Percentiles rank a stretch among this genome's conserved stretches.
Evolutionary conservation across 2,888 invertebrate genomes (phyloP).

Genomic region (Pristionchus japonicus): DNA sequence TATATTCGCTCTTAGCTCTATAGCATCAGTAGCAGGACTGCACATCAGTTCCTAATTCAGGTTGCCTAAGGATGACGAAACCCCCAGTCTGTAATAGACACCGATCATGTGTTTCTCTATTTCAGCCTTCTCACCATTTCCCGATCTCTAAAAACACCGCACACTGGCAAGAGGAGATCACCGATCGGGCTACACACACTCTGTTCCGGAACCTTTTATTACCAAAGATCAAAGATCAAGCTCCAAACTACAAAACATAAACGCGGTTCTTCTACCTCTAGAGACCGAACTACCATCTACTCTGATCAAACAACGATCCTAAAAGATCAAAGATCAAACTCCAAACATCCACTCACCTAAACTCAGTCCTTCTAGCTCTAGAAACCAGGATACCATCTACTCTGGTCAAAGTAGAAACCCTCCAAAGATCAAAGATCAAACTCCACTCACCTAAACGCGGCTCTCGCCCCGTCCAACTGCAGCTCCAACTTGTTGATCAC

Average conservation of each 20-base stretch:
- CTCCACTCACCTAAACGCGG: constrained; percentile 61
- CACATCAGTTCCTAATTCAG: too few relatives aligned
- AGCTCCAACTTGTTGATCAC: constrained; percentile 77
- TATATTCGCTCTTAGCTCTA: too few relatives aligned
- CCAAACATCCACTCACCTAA: constrained; percentile 52
- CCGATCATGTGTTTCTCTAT: not conserved
- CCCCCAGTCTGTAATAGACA: not conserved
- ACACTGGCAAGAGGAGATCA: not conserved
- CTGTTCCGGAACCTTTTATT: too few relatives aligned
- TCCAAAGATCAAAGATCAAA: not conserved
- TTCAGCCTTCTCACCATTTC: not conserved
- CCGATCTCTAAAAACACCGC: not conserved
- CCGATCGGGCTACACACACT: not conserved
- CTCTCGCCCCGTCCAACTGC: constrained; percentile 75
- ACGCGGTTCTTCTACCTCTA: too few relatives aligned
- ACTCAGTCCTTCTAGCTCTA: constrained; percentile 69
- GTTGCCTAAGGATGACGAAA: not conserved
- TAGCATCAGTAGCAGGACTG: too few relatives aligned
- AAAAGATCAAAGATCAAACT: not conserved
- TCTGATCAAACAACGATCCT: not conserved
- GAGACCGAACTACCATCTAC: not conserved
- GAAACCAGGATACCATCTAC: not conserved
- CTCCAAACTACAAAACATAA: too few relatives aligned
- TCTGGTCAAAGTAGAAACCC: not conserved
- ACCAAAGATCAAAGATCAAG: too few relatives aligned